A percentile compares a stretch with the other conserved stretches of the same genome.
These are phyloP conservation scores for Prionailurus viverrinus DNA, from an alignment of 2,113 vertebrate species.

Conservation along the genomic window DNA sequence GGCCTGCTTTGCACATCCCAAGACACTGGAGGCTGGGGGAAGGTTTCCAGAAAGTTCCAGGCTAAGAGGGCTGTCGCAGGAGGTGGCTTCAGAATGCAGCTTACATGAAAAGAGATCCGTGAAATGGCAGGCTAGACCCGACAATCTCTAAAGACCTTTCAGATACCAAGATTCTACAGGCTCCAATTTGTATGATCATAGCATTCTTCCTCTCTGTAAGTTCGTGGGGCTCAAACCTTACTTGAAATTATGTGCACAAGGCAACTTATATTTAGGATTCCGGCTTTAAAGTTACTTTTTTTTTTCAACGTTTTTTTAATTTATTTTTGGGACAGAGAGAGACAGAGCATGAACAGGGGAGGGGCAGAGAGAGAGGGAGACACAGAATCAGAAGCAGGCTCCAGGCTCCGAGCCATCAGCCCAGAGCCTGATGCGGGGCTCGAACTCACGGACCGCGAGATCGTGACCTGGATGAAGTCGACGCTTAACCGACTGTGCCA, in stretches of 20 bases:
- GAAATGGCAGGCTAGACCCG: background rate
- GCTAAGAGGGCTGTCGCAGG: background rate
- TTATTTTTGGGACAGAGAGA: no score
- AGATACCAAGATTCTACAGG: background rate
- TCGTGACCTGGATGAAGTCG: no score
- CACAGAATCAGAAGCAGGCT: no score
- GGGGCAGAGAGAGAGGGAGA: no score
- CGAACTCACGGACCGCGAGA: no score
- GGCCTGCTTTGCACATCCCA: accelerated
- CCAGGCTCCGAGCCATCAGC: no score
- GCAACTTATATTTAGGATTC: background rate
- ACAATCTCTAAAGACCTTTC: background rate
- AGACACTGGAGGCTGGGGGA: background rate
- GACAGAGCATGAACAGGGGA: no score
- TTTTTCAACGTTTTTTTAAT: no score
- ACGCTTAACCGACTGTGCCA: no score
- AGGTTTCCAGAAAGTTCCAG: background rate
- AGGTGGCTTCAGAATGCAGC: background rate
- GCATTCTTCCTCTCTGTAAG: background rate
- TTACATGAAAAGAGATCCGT: background rate
- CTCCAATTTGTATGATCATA: background rate
- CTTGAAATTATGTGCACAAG: background rate
- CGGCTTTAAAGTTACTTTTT: background rate
- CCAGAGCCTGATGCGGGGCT: no score
- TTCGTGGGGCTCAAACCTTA: background rate